phyloP scores from a whole-genome alignment of 1,140 invertebrate species.

The Cherax destructor region DNA sequence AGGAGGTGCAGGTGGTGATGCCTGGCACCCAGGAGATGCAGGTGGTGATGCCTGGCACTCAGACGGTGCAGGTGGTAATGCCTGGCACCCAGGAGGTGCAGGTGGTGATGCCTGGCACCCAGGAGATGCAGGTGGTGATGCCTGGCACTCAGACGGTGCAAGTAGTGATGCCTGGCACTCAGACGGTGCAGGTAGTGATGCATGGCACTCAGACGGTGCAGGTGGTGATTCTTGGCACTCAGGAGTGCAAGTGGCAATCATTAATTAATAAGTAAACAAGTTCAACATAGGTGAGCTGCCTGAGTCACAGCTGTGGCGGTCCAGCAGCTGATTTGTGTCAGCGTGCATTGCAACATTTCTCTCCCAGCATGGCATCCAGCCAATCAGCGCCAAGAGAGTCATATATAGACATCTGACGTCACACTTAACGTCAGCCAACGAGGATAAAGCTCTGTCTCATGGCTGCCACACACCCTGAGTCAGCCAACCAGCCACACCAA shows the following conservation, averaged over 20 bases:
- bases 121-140: too few species aligned
- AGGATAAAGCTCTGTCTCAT: neutral
- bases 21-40: too few species aligned
- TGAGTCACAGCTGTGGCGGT: neutral
- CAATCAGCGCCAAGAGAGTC: neutral
- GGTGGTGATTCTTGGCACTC: too few species aligned
- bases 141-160: too few species aligned
- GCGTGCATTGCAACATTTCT: neutral
- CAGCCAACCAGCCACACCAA: neutral
- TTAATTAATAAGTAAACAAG: neutral
- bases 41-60: too few species aligned
- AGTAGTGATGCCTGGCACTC: too few species aligned
- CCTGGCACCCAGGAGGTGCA: too few species aligned
- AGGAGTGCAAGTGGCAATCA: neutral
- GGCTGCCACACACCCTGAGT: neutral
- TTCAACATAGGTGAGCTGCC: neutral
- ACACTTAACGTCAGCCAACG: neutral
- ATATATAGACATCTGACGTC: neutral
- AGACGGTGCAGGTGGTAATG: too few species aligned
- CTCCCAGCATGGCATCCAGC: neutral
- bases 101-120: too few species aligned
- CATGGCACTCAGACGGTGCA: too few species aligned
- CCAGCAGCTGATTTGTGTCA: neutral
- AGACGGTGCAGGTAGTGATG: too few species aligned
- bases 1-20: too few species aligned